Conservation (phyloP, 2,888 invertebrate species). For the Xanthia togata region DNA sequence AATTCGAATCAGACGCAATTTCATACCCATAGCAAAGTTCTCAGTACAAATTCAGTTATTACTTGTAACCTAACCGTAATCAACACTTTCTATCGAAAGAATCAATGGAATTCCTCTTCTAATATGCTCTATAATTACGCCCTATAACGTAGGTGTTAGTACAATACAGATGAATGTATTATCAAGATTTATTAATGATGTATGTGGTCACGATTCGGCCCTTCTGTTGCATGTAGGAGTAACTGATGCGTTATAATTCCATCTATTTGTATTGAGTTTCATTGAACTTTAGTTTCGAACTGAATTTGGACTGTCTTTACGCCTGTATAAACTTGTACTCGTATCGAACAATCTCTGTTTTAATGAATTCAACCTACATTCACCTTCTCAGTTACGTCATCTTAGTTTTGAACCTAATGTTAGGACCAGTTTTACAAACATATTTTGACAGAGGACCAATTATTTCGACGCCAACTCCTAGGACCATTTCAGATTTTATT, state of each 20-base stretch:
- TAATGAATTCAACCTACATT: constrained; percentile 48
- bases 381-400: constrained; percentile 34
- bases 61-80: constrained; percentile 10
- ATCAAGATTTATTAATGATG: constrained; percentile 59
- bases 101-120: constrained; percentile 55
- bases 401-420: background rate
- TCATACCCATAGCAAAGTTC: background rate
- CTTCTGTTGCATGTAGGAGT: constrained; percentile 47
- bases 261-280: constrained; percentile 37
- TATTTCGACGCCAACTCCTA: constrained; percentile 18
- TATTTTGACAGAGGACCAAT: constrained; percentile 26
- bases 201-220: constrained; percentile 55
- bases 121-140: constrained; percentile 61
- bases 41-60: background rate
- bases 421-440: constrained; percentile 10
- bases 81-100: constrained; percentile 47
- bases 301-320: constrained; percentile 23
- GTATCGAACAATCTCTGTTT: constrained; percentile 30
- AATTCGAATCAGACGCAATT: background rate
- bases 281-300: constrained; percentile 43
- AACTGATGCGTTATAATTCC: constrained; percentile 30
- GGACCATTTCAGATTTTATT: constrained; percentile 7
- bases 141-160: constrained; percentile 54
- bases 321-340: constrained; percentile 30
- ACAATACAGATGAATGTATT: constrained; percentile 55